phyloP scores from a whole-genome alignment of 2,888 invertebrate genomes.

The Orthosia gothica region DNA sequence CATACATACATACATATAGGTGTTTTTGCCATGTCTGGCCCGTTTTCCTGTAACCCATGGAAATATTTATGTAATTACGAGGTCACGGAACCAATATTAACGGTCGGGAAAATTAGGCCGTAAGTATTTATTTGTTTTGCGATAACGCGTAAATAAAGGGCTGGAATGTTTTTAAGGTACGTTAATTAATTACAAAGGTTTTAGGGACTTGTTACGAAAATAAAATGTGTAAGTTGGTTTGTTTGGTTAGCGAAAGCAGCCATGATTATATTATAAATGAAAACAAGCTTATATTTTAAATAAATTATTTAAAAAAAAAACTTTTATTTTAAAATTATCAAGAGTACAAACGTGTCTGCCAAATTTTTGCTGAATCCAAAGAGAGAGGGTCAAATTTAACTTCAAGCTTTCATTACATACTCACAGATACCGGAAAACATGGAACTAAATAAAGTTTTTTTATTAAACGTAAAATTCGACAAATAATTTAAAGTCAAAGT shows the following conservation, averaged over 20 bases:
- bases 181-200: not conserved
- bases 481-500: no score
- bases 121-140: conserved; percentile 5
- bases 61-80: conserved; percentile 45
- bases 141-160: not conserved
- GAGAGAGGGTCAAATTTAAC: no score
- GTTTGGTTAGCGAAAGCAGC: not conserved
- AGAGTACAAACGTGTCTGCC: no score
- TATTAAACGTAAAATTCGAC: not conserved
- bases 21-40: conserved; percentile 15
- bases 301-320: no score
- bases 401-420: no score
- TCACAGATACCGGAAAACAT: no score
- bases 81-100: conserved; percentile 32
- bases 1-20: not conserved
- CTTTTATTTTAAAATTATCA: no score
- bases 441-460: no score
- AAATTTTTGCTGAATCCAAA: no score
- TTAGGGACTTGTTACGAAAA: no score
- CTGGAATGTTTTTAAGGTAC: conserved; percentile 8
- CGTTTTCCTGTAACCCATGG: conserved; percentile 23
- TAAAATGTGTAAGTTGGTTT: not conserved
- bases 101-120: conserved; percentile 11
- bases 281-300: no score
- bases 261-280: no score